Base-by-base conservation (phyloP, 2,888 invertebrate species). In the Plagodis pulveraria region DNA sequence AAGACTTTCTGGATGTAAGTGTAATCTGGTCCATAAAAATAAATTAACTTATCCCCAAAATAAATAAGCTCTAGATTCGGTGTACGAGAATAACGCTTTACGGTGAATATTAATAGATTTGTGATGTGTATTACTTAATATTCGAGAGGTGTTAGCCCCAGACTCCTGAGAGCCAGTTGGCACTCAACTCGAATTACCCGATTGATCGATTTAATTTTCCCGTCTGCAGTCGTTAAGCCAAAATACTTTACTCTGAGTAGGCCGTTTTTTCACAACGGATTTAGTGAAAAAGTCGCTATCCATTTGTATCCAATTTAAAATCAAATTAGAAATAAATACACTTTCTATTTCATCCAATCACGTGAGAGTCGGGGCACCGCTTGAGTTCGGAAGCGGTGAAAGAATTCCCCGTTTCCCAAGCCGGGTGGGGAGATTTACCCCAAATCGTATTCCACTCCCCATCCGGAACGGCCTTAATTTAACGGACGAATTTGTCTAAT, bases 401-500 rank as follows among this genome's bases (percentile, higher is more conserved):
- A 80, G 81, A 81, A 82, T 80, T 77, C 78, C 76, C 83, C 74
- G 80, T 82, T 87, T 84, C 79, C 80, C 81, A 74, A 71, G 75
- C 70, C 76, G 79, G 77, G 74, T 73, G 80, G 81, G 62, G 81
- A 87, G 87, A 89, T 90, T 89, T 89, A 81, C 83, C 87, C 86
- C 79, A 88, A 91, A 89, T 91, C 91, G 89, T 91, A 91, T 89
- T 84, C 83, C 80, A 76, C 77, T 81, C 81, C 76, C 76, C 71
- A 79, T 81, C 83, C 81, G 80, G 78, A 88, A 88, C 85, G 80
- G 85, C 86, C 86, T 87, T 91, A 91, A 91, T 91, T 91, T 91
- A 90, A 91, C 89, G 87, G 87, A 84, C 87, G 89, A 91, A 91
- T 91, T 91, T 90, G 89, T 91, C 86, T 90, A 90, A 91, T 91